Evolutionary conservation across 2,888 invertebrate genomes (phyloP).

Genomic region (Chrysolina haemoptera): DNA sequence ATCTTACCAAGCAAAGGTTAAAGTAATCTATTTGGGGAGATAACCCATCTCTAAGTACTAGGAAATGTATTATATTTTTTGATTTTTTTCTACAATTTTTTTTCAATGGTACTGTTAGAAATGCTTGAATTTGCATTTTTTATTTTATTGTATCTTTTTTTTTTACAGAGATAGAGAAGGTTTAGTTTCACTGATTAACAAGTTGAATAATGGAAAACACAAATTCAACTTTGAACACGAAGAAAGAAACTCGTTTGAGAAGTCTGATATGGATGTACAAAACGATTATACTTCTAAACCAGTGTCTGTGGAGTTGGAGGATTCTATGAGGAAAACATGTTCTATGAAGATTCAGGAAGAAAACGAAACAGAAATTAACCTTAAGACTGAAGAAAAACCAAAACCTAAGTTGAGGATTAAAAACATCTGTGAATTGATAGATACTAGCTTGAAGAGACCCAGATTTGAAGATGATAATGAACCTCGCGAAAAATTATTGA

Average conservation of each 20-base stretch:
- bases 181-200: constrained; percentile 83
- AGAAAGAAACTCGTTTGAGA: constrained; percentile 74
- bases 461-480: constrained; percentile 49
- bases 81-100: no score
- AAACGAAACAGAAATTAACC: constrained; percentile 41
- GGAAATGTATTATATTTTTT: no score
- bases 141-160: constrained; percentile 29
- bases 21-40: no score
- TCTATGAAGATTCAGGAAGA: constrained; percentile 33
- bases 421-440: constrained; percentile 45
- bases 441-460: constrained; percentile 45
- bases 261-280: constrained; percentile 46
- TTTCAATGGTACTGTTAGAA: neutral
- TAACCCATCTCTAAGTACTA: no score
- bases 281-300: constrained; percentile 48
- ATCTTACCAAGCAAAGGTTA: no score
- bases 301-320: constrained; percentile 1
- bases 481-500: constrained; percentile 49
- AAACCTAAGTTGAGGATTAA: constrained; percentile 61
- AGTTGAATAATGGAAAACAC: constrained; percentile 81
- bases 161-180: constrained; percentile 76
- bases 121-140: constrained; percentile 6
- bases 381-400: constrained; percentile 51
- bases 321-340: constrained; percentile 21
- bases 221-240: constrained; percentile 75